Percentiles rank a stretch among this genome's conserved stretches.
Conservation (phyloP, 92 coral and sea anemone species). For the Porites rus region DNA sequence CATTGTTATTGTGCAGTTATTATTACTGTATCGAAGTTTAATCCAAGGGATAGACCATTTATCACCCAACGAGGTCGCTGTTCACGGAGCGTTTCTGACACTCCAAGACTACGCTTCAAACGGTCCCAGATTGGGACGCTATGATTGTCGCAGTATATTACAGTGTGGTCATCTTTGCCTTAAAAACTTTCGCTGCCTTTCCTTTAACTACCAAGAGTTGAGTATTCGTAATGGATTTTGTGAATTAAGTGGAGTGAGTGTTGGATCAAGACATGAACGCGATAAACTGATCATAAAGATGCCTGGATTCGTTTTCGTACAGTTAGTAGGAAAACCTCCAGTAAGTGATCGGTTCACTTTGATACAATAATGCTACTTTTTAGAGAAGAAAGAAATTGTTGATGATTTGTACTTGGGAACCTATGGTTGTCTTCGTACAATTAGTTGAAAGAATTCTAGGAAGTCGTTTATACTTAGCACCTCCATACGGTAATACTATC, state of each 20-base stretch:
- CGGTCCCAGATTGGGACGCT: not conserved
- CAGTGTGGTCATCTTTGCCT: conserved; percentile 11
- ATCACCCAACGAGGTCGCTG: not conserved
- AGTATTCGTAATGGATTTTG: not conserved
- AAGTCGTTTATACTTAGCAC: too few species aligned
- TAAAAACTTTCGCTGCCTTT: not conserved
- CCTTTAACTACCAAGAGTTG: conserved; percentile 15
- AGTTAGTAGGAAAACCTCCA: not conserved
- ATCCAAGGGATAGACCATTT: not conserved
- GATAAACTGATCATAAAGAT: not conserved
- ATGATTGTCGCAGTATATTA: not conserved
- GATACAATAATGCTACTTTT: too few species aligned
- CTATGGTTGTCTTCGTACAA: too few species aligned
- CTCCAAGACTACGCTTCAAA: not conserved
- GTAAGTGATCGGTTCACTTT: not conserved
- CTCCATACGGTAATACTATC: too few species aligned
- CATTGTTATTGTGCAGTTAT: not conserved
- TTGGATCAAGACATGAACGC: not conserved
- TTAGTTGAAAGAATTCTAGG: too few species aligned
- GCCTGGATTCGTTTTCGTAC: conserved; percentile 13
- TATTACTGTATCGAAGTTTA: not conserved
- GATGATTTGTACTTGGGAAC: not conserved
- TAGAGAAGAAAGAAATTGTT: not conserved
- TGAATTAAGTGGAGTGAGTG: conserved; percentile 11
- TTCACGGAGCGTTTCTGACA: conserved; percentile 13